phyloP scores from a whole-genome alignment of 1,140 invertebrate genomes.

The Acyrthosiphon pisum region DNA sequence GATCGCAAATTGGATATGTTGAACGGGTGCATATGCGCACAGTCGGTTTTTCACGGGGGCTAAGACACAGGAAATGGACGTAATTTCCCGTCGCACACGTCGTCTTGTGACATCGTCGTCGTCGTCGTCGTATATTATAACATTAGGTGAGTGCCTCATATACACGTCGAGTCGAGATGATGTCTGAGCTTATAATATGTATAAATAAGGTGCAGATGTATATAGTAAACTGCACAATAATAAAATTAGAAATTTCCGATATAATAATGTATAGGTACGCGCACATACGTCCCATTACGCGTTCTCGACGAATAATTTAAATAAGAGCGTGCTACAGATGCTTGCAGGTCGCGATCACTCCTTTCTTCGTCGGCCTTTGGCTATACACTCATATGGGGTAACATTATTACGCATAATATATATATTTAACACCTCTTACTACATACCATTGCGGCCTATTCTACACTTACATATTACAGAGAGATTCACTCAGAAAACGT shows the following conservation, averaged over 20 bases:
- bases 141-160: not conserved
- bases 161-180: not conserved
- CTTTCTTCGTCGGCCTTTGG: not conserved
- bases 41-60: not conserved
- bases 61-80: slow-evolving; percentile 29
- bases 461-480: not conserved
- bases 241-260: not conserved
- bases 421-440: not conserved
- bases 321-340: not conserved
- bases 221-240: not conserved
- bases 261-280: not conserved
- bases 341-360: not conserved
- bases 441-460: not conserved
- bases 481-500: not conserved
- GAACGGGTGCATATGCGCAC: not conserved
- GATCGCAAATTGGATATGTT: not conserved
- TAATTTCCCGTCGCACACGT: slow-evolving; percentile 17
- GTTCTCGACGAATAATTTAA: not conserved
- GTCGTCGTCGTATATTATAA: not conserved
- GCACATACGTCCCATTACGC: not conserved
- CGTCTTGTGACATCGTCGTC: not conserved
- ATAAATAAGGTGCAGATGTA: not conserved
- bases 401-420: not conserved
- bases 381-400: not conserved
- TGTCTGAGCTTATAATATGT: slow-evolving; percentile 7